Evolutionary conservation across 2,797 vertebrate genomes (phyloP).

Genomic region (Poeciliopsis presidionis): DNA sequence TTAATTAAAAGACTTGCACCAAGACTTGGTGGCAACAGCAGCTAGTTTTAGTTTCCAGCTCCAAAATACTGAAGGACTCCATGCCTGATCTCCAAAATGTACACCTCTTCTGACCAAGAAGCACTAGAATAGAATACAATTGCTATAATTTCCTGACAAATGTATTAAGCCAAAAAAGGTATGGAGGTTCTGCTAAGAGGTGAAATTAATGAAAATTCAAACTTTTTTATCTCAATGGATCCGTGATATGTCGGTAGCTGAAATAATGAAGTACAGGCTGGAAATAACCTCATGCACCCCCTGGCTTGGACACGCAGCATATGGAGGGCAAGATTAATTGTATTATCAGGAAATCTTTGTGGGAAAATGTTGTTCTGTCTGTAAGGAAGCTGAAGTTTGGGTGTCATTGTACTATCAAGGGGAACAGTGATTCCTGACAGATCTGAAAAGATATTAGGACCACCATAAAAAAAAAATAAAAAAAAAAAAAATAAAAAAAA

Average conservation of each 20-base stretch:
- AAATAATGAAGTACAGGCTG: background rate
- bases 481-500: too few relatives aligned
- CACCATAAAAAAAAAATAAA: too few relatives aligned
- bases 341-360: background rate
- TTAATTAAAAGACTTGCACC: background rate
- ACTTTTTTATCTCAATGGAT: background rate
- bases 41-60: background rate
- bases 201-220: background rate
- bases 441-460: too few relatives aligned
- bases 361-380: background rate
- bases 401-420: background rate
- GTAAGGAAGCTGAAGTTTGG: background rate
- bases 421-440: background rate
- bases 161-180: background rate
- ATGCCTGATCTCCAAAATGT: background rate
- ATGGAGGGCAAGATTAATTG: background rate
- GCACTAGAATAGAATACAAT: background rate
- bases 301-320: background rate
- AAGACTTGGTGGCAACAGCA: background rate
- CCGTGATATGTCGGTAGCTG: background rate
- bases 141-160: background rate
- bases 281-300: background rate
- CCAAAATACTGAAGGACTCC: background rate
- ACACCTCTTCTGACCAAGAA: background rate
- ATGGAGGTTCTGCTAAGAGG: background rate